These are phyloP conservation scores for Arctopsyche grandis DNA, from an alignment of 1,140 invertebrate genomes.

Conservation along the genomic window DNA sequence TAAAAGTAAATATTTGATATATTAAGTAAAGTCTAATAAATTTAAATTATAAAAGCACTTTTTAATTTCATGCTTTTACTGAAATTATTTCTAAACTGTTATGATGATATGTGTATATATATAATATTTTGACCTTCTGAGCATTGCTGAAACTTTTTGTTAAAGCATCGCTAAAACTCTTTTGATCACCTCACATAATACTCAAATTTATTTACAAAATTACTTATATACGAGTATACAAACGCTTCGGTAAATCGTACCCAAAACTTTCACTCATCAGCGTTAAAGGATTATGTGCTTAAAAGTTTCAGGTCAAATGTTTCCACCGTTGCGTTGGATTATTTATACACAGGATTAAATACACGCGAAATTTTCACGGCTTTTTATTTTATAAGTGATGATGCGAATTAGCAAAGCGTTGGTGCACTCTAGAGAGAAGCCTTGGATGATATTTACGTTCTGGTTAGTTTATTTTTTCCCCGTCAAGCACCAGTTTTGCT, in stretches of 20 bases:
- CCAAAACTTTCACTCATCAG: neutral
- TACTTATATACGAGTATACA: neutral
- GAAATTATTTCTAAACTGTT: no score
- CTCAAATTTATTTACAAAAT: neutral
- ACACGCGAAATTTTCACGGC: no score
- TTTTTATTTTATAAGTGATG: neutral
- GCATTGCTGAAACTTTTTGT: no score
- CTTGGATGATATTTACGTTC: constrained; percentile 49
- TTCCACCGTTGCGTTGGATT: neutral
- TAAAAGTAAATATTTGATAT: no score
- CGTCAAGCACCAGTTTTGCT: constrained; percentile 66
- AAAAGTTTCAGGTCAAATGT: neutral
- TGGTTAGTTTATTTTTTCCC: constrained; percentile 61
- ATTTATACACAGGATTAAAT: no score
- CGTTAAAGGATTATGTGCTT: neutral
- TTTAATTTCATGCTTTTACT: no score
- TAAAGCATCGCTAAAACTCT: no score
- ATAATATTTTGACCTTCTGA: no score
- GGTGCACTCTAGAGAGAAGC: constrained; percentile 20
- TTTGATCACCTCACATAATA: no score
- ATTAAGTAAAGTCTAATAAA: no score
- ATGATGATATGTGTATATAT: no score
- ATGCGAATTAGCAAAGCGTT: constrained; percentile 14
- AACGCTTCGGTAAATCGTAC: neutral
- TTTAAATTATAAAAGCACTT: no score